Evolutionary conservation across 2,888 invertebrate species (phyloP), one percentile per base, ranked within the genome.

Genomic region (Odontocolon sp.): DNA sequence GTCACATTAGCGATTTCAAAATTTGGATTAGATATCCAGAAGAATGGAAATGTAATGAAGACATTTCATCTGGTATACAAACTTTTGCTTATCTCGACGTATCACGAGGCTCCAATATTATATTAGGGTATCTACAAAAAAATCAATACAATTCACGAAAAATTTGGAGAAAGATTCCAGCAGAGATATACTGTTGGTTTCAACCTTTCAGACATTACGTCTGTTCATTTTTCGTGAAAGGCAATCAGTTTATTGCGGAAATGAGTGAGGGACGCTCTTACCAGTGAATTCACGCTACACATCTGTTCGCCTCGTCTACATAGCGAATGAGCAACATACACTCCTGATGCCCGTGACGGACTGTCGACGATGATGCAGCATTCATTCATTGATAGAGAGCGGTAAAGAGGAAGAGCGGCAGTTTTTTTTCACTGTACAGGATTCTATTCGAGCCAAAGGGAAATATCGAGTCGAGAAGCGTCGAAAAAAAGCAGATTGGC

Each of bases 191-290:
- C 23, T 3, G 8, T 33, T 33, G 4, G 2, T 4, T 18, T 4
- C 14, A 3, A 9, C 45, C 33, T 33, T 31, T 33, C 14, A 21
- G 23, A 31, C 11, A 11, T 2, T 5, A 6, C 11, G 14, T 59
- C 8, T 21, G 68, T 66, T 40, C 36, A 16, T 36, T 74, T 67
- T 68, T 47, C 68, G 71, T 64, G 68, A 74, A 64, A 71, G 68
- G 67, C 79, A 74, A 79, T 79, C 77, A 77, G 59, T 74, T 74
- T 68, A 67, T 67, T 50, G 68, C 68, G 57, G 47, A 74, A 77
- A 77, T 75, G 74, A 64, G 71, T 63, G 67, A 67, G 56, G 57
- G 59, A 47, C 59, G 33, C 3, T 11, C n/a, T 5, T 6, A 11
- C 1, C 3, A 4, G 38, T 21, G 57, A 54, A 40, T 42, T 2